phyloP scores from a whole-genome alignment of 2,888 invertebrate genomes.

The Polylopha cassiicola region DNA sequence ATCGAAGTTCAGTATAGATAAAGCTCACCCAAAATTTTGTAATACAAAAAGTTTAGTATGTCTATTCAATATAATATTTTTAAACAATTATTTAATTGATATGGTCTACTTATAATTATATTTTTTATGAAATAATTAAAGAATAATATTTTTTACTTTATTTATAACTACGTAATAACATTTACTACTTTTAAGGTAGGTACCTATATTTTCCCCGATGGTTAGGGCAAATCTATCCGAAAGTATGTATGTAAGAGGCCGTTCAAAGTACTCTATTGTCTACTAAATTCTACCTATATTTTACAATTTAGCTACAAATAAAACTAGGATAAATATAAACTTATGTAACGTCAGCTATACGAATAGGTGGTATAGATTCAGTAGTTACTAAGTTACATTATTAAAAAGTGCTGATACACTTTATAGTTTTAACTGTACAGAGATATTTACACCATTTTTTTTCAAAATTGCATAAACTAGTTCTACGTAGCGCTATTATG shows the following conservation, averaged over 20 bases:
- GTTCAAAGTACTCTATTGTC: conserved; percentile 35
- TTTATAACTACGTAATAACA: conserved; percentile 22
- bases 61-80: too few species aligned
- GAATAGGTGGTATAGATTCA: too few species aligned
- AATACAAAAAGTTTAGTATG: too few species aligned
- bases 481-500: conserved; percentile 43
- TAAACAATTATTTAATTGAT: too few species aligned
- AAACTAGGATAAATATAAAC: too few species aligned
- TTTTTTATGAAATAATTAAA: too few species aligned
- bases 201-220: conserved; percentile 36
- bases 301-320: conserved; percentile 8
- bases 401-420: too few species aligned
- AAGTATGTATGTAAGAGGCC: conserved; percentile 58
- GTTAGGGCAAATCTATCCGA: conserved; percentile 59
- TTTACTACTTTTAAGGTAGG: conserved; percentile 28
- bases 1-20: too few species aligned
- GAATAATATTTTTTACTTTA: conserved; percentile 1
- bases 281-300: conserved; percentile 17
- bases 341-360: too few species aligned
- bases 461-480: conserved; percentile 28
- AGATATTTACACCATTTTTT: conserved; percentile 54
- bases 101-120: too few species aligned
- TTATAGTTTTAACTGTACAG: conserved; percentile 61
- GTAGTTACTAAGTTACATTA: too few species aligned
- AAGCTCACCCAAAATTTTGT: too few species aligned